Conservation (phyloP, 2,888 invertebrate species). For the Heliconius ethilla region DNA sequence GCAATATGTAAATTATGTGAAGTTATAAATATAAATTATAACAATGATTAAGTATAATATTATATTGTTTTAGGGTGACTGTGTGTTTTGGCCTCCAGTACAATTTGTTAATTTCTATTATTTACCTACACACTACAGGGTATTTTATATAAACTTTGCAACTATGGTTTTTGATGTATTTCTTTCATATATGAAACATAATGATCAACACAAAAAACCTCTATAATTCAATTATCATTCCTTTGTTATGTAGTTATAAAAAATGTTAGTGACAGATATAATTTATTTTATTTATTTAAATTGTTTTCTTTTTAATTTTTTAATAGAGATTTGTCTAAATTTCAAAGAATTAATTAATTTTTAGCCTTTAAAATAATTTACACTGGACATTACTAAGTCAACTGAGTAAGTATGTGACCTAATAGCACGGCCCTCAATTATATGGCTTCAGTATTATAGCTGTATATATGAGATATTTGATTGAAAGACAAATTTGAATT, state of each 20-base stretch:
- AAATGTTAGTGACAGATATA: slow-evolving; percentile 19
- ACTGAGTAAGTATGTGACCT: too few species aligned
- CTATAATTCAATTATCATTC: slow-evolving; percentile 25
- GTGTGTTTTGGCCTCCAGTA: slow-evolving; percentile 94
- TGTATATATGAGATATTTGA: too few species aligned
- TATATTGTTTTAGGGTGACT: slow-evolving; percentile 87
- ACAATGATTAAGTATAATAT: background rate
- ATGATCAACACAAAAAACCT: slow-evolving; percentile 59
- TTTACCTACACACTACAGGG: slow-evolving; percentile 90
- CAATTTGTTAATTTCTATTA: slow-evolving; percentile 95
- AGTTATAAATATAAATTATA: background rate
- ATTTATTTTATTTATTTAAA: slow-evolving; percentile 20
- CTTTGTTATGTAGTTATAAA: slow-evolving; percentile 21
- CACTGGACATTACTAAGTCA: background rate
- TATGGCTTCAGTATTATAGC: too few species aligned
- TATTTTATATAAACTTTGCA: slow-evolving; percentile 91
- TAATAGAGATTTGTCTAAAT: background rate
- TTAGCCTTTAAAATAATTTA: background rate
- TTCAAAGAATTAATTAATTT: background rate
- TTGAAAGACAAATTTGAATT: too few species aligned
- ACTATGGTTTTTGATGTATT: slow-evolving; percentile 94
- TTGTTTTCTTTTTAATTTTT: slow-evolving; percentile 8
- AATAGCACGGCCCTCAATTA: too few species aligned
- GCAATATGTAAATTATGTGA: background rate
- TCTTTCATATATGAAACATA: slow-evolving; percentile 93